Evolutionary conservation across 2,797 vertebrate genomes (phyloP), one percentile per base, ranked within the genome.

Genomic region (Helostoma temminkii): DNA sequence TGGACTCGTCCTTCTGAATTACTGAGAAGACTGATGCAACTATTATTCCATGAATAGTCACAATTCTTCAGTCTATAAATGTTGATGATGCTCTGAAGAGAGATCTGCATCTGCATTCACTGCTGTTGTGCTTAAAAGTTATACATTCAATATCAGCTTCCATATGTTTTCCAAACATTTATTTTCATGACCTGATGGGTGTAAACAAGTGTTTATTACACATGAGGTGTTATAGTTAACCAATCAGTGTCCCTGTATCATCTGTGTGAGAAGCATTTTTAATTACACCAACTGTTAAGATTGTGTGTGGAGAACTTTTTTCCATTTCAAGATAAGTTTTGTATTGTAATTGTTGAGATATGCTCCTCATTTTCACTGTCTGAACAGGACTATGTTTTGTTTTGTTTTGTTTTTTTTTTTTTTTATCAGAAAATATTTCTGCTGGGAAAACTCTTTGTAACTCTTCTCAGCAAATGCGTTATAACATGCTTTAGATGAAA

Each of bases 141-240:
- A 9, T 36, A 45, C 8, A 24, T 37, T 41, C 28, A 54, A 34
- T 22, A 19, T 9, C 37, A 18, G n/a, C 18, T 30, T 36, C 3
- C 11, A 36, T 39, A 6, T 0, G 1, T 37, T 63, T 77, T 58
- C 36, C 15, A 25, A 50, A 66, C 2, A 61, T 46, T 36, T 15
- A 47, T 68, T 64, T 79, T 69, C 9, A 47, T 30, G 10, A 43
- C 32, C 16, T 58, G 14, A 54, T 22, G n/a, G 14, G 64, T 91
- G 82, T 85, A 84, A 85, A n/a, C n/a, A n/a, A n/a, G n/a, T n/a
- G 78, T 89, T 90, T 42, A 74, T 88, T 89, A 85, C 88, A 84
- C 52, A n/a, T 30, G 42, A n/a, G n/a, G n/a, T 47, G 42, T 41
- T 34, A 34, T 30, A 18, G 15, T 59, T 9, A 34, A 53, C 7